A percentile compares a stretch with the other conserved stretches of the same genome.
These are phyloP conservation scores for Chironomus tentans DNA, from an alignment of 2,888 invertebrate species.

Conservation along the genomic window DNA sequence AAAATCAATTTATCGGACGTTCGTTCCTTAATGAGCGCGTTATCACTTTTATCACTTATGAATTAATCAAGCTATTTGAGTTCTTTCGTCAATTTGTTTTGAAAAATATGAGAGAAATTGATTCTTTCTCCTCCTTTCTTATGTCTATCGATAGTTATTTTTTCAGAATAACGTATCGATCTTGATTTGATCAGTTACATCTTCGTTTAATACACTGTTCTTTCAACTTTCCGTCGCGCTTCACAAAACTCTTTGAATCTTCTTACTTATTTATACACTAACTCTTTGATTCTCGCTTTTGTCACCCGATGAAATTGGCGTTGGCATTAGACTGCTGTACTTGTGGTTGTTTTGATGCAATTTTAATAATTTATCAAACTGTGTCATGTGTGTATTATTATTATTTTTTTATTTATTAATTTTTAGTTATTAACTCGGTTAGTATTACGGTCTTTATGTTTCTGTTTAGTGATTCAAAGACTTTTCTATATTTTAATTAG, in stretches of 20 bases:
- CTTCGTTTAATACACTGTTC: background rate
- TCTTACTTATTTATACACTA: background rate
- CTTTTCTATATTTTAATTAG: no score
- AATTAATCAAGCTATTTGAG: no score
- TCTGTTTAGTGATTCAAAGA: background rate
- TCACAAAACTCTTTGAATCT: background rate
- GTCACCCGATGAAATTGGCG: background rate
- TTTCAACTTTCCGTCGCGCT: background rate
- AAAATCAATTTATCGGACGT: no score
- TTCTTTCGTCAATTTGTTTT: no score
- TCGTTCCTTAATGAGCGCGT: no score
- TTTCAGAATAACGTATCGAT: slow-evolving; percentile 15
- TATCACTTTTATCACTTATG: no score
- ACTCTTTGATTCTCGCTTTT: background rate
- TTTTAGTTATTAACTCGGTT: background rate
- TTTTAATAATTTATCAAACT: background rate
- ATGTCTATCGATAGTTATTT: slow-evolving; percentile 11
- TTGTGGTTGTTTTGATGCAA: background rate
- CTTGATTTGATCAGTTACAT: slow-evolving; percentile 16
- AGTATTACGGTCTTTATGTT: background rate
- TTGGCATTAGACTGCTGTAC: no score
- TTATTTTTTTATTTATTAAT: background rate
- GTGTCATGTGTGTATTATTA: background rate
- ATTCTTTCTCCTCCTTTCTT: background rate
- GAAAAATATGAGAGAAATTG: no score